Percentiles rank a stretch among this genome's conserved stretches.
These are phyloP conservation scores for Scyliorhinus canicula DNA, from an alignment of 2,797 vertebrate species.

Conservation along the genomic window DNA sequence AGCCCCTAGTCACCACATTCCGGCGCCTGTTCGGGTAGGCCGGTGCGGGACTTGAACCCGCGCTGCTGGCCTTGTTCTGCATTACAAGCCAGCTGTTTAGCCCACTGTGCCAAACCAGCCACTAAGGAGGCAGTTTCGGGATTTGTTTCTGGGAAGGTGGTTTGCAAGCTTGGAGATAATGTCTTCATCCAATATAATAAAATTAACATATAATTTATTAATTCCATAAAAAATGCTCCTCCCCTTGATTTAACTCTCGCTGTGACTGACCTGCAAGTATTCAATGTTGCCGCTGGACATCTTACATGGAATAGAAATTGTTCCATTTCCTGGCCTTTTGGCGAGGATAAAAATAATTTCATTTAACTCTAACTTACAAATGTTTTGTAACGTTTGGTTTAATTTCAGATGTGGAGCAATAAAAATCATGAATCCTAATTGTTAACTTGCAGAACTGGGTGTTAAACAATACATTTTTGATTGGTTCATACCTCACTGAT, in stretches of 20 bases:
- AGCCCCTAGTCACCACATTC: too few species aligned
- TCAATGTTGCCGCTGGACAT: neutral
- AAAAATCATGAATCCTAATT: neutral
- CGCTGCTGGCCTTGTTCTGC: too few species aligned
- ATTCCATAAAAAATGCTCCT: neutral
- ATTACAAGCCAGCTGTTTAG: too few species aligned
- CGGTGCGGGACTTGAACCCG: too few species aligned
- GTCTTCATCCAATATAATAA: neutral
- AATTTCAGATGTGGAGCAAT: neutral
- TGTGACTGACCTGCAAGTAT: neutral
- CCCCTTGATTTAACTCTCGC: neutral
- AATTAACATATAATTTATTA: neutral
- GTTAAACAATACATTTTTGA: neutral
- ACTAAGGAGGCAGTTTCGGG: too few species aligned
- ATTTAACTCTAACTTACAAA: neutral
- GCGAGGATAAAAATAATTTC: neutral
- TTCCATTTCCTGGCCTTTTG: neutral
- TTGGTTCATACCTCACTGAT: neutral
- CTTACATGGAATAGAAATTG: neutral
- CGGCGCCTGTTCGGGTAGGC: too few species aligned
- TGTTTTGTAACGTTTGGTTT: neutral
- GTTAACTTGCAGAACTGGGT: neutral
- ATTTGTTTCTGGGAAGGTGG: too few species aligned
- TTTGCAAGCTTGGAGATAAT: neutral
- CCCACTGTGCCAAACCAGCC: too few species aligned